A percentile compares a stretch with the other conserved stretches of the same genome.
Conservation (phyloP, 2,113 vertebrate genomes). For the Blennius ocellaris region DNA sequence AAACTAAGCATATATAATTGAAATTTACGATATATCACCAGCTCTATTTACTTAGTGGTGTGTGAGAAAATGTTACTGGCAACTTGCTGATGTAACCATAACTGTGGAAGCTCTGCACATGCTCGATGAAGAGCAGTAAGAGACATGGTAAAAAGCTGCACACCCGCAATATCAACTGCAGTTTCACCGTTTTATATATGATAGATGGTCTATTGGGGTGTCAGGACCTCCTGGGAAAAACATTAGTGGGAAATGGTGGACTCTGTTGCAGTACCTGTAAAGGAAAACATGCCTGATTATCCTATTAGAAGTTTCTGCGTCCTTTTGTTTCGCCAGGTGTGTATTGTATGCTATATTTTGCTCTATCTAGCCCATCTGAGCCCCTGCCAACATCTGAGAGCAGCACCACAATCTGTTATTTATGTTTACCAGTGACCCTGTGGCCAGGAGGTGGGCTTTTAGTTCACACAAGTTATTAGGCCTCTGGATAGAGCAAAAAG, state of each 20-base stretch:
- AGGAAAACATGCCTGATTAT: constrained; percentile 82
- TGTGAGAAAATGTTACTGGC: constrained; percentile 46
- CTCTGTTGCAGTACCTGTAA: constrained; percentile 77
- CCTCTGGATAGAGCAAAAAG: constrained; percentile 61
- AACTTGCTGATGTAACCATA: constrained; percentile 63
- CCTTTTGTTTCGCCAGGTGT: constrained; percentile 69
- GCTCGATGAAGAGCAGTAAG: neutral
- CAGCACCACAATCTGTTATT: constrained; percentile 79
- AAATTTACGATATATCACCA: constrained; percentile 36
- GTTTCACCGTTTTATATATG: constrained; percentile 39
- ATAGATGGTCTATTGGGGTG: constrained; percentile 36
- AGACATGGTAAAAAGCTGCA: constrained; percentile 23
- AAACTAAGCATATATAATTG: constrained; percentile 38
- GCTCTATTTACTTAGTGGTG: constrained; percentile 39
- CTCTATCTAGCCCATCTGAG: constrained; percentile 76
- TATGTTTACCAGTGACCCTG: constrained; percentile 85
- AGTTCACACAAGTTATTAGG: constrained; percentile 75
- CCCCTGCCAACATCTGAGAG: constrained; percentile 79
- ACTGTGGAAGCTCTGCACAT: constrained; percentile 43
- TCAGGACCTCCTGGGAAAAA: constrained; percentile 67
- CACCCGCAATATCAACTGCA: constrained; percentile 33
- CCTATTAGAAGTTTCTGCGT: constrained; percentile 62
- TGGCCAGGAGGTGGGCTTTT: constrained; percentile 81
- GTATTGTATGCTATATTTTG: constrained; percentile 58
- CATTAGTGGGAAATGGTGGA: constrained; percentile 70